phyloP scores from a whole-genome alignment of 1,140 invertebrate genomes.

The Camponotus floridanus region DNA sequence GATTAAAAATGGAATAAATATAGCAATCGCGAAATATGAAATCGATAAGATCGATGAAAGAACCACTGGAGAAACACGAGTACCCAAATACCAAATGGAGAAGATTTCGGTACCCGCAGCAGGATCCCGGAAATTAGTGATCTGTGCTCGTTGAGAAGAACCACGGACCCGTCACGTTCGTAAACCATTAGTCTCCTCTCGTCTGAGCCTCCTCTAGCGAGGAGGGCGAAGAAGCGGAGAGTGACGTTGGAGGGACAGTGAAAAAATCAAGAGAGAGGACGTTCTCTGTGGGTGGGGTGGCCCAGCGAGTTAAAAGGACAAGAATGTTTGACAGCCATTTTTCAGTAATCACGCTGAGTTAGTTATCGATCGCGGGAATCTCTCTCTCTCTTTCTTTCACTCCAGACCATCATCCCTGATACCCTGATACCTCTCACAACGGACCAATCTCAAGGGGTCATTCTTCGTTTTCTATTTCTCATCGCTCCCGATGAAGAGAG shows the following conservation, averaged over 20 bases:
- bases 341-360: conserved; percentile 85
- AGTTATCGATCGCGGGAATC: conserved; percentile 83
- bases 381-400: conserved; percentile 75
- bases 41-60: conserved; percentile 53
- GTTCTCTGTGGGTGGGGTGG: conserved; percentile 77
- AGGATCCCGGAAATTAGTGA: conserved; percentile 67
- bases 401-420: conserved; percentile 67
- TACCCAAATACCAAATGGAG: conserved; percentile 14
- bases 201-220: conserved; percentile 46
- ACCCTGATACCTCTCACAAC: conserved; percentile 66
- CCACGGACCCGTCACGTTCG: conserved; percentile 70
- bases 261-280: conserved; percentile 46
- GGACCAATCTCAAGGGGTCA: conserved; percentile 78
- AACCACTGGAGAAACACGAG: conserved; percentile 9
- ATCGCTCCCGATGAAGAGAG: conserved; percentile 79
- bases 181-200: conserved; percentile 75
- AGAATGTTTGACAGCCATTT: conserved; percentile 86
- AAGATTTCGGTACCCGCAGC: conserved; percentile 50
- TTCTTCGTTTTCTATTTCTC: conserved; percentile 82
- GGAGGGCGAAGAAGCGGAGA: conserved; percentile 17
- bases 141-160: conserved; percentile 59
- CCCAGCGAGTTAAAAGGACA: conserved; percentile 83
- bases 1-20: conserved; percentile 26
- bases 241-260: conserved; percentile 15
- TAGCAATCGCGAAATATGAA: conserved; percentile 18